A percentile compares a stretch with the other conserved stretches of the same genome.
These are phyloP conservation scores for Plutomurus gul DNA, from an alignment of 1,140 invertebrate species.

Conservation along the genomic window DNA sequence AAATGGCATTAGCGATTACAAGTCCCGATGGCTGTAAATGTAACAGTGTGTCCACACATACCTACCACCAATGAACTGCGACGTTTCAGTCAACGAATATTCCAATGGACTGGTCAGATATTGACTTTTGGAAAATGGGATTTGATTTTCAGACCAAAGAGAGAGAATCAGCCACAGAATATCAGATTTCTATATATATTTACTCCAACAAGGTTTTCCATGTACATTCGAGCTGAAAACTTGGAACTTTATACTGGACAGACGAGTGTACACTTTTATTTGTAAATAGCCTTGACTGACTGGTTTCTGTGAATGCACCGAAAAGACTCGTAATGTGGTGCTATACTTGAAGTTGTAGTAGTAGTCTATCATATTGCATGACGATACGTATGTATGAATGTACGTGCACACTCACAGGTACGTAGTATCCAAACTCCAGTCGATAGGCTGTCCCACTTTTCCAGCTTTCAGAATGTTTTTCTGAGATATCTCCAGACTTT, in stretches of 20 bases:
- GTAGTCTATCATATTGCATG: too few relatives aligned
- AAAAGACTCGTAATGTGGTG: too few relatives aligned
- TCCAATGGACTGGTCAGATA: background rate
- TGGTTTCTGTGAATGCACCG: too few relatives aligned
- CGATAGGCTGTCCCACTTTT: too few relatives aligned
- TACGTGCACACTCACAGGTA: too few relatives aligned
- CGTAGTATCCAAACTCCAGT: too few relatives aligned
- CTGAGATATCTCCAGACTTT: conserved; percentile 4
- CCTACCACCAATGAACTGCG: background rate
- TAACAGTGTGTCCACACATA: background rate
- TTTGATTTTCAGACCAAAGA: background rate
- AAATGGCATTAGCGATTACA: background rate
- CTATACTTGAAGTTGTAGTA: too few relatives aligned
- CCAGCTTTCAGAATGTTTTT: too few relatives aligned
- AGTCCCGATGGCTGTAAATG: background rate
- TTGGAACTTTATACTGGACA: too few relatives aligned
- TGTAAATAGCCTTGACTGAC: too few relatives aligned
- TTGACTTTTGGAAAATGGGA: conserved; percentile 9
- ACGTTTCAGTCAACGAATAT: background rate
- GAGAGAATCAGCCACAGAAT: background rate
- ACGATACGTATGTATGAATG: too few relatives aligned
- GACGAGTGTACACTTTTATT: too few relatives aligned
- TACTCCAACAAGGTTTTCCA: background rate
- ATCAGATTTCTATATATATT: conserved; percentile 13
- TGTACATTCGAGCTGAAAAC: background rate